Percentiles rank a stretch among this genome's conserved stretches.
Evolutionary conservation across 2,113 vertebrate genomes (phyloP).

Genomic region (Xyrauchen texanus): DNA sequence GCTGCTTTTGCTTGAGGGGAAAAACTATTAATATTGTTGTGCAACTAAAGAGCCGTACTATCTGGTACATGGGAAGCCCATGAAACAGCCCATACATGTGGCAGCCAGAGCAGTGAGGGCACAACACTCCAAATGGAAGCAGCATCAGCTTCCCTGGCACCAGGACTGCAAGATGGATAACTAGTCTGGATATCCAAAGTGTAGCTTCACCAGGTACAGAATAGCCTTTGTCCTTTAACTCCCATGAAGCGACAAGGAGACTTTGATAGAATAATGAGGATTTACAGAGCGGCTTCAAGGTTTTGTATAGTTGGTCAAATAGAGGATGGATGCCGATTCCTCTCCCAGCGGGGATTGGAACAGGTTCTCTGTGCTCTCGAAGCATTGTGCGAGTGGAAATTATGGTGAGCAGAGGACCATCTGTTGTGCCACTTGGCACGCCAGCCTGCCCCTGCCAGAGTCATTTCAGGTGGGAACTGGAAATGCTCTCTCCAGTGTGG

Average conservation of each 20-base stretch:
- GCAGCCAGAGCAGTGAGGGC: conserved; percentile 63
- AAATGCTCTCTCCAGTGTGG: conserved; percentile 54
- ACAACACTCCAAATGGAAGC: conserved; percentile 65
- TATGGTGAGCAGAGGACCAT: conserved; percentile 70
- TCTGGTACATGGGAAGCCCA: conserved; percentile 70
- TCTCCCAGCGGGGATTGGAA: conserved; percentile 58
- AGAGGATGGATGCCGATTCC: conserved; percentile 56
- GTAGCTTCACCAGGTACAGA: not conserved
- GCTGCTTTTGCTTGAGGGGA: conserved; percentile 65
- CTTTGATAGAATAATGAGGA: conserved; percentile 68
- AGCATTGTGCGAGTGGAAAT: conserved; percentile 71
- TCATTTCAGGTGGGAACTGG: conserved; percentile 66
- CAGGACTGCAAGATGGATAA: conserved; percentile 58
- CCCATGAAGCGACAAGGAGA: conserved; percentile 39
- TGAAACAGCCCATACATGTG: conserved; percentile 64
- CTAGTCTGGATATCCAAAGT: conserved; percentile 57
- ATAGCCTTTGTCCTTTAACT: conserved; percentile 34
- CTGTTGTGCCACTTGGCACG: conserved; percentile 71
- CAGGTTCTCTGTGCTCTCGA: conserved; percentile 55
- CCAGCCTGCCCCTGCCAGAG: conserved; percentile 63
- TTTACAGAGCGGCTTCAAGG: conserved; percentile 37
- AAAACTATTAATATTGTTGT: conserved; percentile 64
- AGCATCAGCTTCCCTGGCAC: conserved; percentile 66
- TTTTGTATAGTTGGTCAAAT: conserved; percentile 62
- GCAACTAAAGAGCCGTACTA: conserved; percentile 67